Evolutionary conservation across 2,797 vertebrate genomes (phyloP), one percentile per base, ranked within the genome.

Genomic region (Momotus momota): DNA sequence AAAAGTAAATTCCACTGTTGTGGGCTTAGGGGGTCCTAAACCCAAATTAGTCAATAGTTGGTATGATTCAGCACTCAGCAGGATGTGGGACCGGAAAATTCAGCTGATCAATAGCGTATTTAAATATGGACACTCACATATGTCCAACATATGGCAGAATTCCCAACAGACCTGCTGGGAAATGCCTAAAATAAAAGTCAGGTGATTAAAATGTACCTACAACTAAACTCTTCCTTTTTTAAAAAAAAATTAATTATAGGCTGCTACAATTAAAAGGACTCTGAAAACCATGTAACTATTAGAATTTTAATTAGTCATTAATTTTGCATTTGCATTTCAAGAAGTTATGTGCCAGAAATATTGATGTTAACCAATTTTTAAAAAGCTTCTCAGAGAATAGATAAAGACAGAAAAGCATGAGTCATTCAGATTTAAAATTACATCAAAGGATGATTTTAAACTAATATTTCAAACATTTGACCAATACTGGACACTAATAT

Each of bases 311-410:
- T 95, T 93, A 92, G 64, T 4, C 58, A 80, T 60, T 93, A 88
- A 86, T 86, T 95, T 85, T 84, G 43, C 26, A 93, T 83, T 83
- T 93, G 85, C 62, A 90, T 86, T 94, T 82, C 77, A 88, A 84
- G 67, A 86, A 93, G 35, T 64, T 84, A 57, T n/a, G 29, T 80
- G 61, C 52, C 88, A 94, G 55, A 95, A 96, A 94, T 54, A 91
- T 86, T 35, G 20, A 69, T 8, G 23, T 48, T 82, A 91, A 82
- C 55, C 58, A 10, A 60, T 88, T 93, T 94, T 79, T 81, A 3
- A 72, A 81, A 84, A 80, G 40, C 67, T 93, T 86, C 52, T 73
- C 48, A 41, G 64, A 62, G 25, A 93, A 78, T 2, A 64, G 17
- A 81, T 46, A 81, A 74, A 82, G 73, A 79, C 45, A 81, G 54